Percentiles rank a stretch among this genome's conserved stretches.
These are phyloP conservation scores for Nebria salina DNA, from an alignment of 2,888 invertebrate species.

Conservation along the genomic window DNA sequence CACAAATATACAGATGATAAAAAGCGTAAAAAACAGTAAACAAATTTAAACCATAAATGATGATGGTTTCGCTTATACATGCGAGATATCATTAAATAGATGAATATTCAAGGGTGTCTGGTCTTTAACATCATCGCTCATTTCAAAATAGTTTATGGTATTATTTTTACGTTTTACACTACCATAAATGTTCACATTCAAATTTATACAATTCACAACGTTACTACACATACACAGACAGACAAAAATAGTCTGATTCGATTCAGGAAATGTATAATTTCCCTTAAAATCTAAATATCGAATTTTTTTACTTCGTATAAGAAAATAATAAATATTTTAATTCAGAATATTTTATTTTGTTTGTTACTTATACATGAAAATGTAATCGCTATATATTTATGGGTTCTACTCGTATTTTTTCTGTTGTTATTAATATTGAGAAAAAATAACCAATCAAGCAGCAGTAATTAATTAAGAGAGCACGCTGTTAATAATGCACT, in stretches of 20 bases:
- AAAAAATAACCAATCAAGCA: neutral
- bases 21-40: neutral
- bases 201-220: neutral
- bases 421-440: neutral
- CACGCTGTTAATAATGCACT: neutral
- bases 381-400: neutral
- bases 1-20: neutral
- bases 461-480: neutral
- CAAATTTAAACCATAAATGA: neutral
- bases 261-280: too few relatives aligned
- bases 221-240: too few relatives aligned
- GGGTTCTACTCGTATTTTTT: neutral
- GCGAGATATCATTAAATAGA: neutral
- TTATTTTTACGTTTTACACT: neutral
- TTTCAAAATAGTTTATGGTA: neutral
- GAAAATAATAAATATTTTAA: too few relatives aligned
- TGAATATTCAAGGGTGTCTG: neutral
- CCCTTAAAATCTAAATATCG: too few relatives aligned
- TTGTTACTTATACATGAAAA: too few relatives aligned
- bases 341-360: too few relatives aligned
- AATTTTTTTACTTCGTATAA: too few relatives aligned
- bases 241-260: too few relatives aligned
- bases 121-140: neutral
- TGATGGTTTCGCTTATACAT: neutral
- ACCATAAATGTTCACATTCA: neutral